Evolutionary conservation across 2,113 vertebrate species (phyloP), one percentile per base, ranked within the genome.

Genomic region (Catharus fuscescens): DNA sequence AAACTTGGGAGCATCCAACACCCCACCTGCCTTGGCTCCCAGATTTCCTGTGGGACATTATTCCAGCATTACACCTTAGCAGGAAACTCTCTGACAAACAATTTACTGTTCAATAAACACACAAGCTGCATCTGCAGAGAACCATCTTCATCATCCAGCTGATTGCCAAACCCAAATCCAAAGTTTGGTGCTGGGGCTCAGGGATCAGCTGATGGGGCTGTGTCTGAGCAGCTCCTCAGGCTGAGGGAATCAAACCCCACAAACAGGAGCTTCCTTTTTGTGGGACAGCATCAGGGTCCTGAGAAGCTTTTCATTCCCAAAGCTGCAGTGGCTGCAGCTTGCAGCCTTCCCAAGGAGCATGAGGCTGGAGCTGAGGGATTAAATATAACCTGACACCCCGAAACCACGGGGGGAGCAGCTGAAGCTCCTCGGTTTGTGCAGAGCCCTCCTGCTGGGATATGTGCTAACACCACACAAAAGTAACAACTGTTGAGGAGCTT

Each of bases 401-500:
- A 54, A 70, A 60, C 45, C 47, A 18, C 7, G 17, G 21, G 50
- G 71, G 1, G 19, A 93, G 92, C 56, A 59, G 76, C 60, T 67
- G 90, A 90, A 77, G 66, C 90, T 92, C 14, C 28, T 20, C 10
- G 78, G 82, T 86, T 47, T n/a, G 85, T 40, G 40, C 78, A 70
- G 67, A 6, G 31, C 76, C n/a, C 64, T 80, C 89, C 47, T 45
- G 87, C 94, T 78, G 93, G 14, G 90, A 59, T 56, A 40, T 79
- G 90, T 73, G 80, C 88, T 88, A 67, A 81, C 83, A 84, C 36
- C 92, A 72, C 73, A 71, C 4, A 57, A 78, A 93, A 93, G 86
- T 44, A 53, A 64, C 76, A 88, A 74, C 85, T 74, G 88, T 48
- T 71, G 88, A 88, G 87, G 74, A 93, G 88, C 90, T 80, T 83